These are phyloP conservation scores for Alligator sinensis DNA, from an alignment of 2,113 vertebrate species.

Conservation along the genomic window DNA sequence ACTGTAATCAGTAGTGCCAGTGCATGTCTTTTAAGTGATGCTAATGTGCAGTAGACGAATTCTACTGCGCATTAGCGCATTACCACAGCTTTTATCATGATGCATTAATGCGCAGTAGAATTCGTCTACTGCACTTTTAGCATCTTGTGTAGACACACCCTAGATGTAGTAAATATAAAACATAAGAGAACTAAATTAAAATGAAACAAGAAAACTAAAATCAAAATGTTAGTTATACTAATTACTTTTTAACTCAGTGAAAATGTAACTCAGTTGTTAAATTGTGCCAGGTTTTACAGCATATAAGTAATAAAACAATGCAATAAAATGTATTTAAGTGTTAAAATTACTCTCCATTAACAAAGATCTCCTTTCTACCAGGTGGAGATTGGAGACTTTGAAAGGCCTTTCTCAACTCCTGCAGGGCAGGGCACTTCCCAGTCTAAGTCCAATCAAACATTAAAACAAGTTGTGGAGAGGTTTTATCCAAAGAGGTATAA, in stretches of 20 bases:
- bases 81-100: too few species aligned
- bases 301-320: background rate
- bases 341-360: conserved; percentile 11
- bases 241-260: background rate
- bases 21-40: too few species aligned
- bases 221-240: background rate
- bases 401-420: conserved; percentile 89
- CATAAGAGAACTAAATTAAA: background rate
- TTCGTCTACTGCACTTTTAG: background rate
- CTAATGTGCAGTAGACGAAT: too few species aligned
- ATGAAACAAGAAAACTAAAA: background rate
- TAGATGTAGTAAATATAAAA: background rate
- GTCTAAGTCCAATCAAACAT: conserved; percentile 89
- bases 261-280: background rate
- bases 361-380: conserved; percentile 55
- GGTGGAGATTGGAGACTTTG: conserved; percentile 97
- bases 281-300: background rate
- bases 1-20: too few species aligned
- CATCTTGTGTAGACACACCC: background rate
- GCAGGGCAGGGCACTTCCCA: conserved; percentile 82
- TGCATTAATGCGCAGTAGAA: too few species aligned
- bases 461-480: conserved; percentile 93
- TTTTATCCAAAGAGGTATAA: conserved; percentile 96
- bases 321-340: background rate
- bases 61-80: too few species aligned